A percentile compares a stretch with the other conserved stretches of the same genome.
These are phyloP conservation scores for Bibio marci DNA, from an alignment of 2,888 invertebrate species.

Conservation along the genomic window DNA sequence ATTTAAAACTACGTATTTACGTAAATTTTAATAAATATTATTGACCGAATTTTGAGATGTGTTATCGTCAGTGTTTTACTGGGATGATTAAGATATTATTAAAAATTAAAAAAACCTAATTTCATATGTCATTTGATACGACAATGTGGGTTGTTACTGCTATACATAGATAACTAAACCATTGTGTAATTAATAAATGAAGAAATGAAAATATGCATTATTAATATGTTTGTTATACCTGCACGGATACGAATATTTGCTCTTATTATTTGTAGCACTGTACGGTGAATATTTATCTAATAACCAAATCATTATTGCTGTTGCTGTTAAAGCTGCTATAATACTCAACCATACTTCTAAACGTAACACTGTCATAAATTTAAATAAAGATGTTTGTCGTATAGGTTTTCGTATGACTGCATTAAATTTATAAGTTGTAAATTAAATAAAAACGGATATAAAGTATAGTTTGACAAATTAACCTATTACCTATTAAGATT, in stretches of 20 bases:
- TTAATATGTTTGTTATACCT: no score
- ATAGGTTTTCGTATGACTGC: slow-evolving; percentile 69
- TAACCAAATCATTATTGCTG: slow-evolving; percentile 76
- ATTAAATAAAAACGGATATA: neutral
- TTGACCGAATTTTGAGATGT: no score
- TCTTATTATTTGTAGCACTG: slow-evolving; percentile 66
- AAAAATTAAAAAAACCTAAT: no score
- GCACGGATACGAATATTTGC: slow-evolving; percentile 62
- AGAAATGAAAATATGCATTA: no score
- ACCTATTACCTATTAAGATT: slow-evolving; percentile 63
- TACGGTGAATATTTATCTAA: slow-evolving; percentile 82
- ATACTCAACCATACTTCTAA: slow-evolving; percentile 82
- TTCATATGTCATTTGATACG: no score
- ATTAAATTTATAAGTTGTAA: slow-evolving; percentile 15
- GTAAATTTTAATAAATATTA: no score
- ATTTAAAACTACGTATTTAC: no score
- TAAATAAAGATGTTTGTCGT: slow-evolving; percentile 68
- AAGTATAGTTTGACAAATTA: neutral
- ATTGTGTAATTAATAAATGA: no score
- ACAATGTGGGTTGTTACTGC: no score
- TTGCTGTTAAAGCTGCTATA: slow-evolving; percentile 61
- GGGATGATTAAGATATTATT: no score
- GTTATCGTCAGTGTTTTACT: no score
- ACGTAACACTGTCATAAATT: slow-evolving; percentile 82
- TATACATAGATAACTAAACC: no score